Conservation (phyloP, 2,797 vertebrate genomes). For the Takifugu ocellatus region DNA sequence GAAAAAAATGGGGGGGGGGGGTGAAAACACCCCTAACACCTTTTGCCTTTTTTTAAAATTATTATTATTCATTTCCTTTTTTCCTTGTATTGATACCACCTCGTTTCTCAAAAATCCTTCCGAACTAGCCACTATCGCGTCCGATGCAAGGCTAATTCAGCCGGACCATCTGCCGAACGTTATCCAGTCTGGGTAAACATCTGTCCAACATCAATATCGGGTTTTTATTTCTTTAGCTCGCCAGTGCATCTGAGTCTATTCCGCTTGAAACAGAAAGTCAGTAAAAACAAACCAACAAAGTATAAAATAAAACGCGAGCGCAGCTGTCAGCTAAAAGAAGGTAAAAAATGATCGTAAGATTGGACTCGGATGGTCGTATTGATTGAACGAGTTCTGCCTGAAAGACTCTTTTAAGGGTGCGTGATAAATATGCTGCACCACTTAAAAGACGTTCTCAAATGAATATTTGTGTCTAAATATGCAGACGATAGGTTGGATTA, state of each 20-base stretch:
- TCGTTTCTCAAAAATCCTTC: conserved; percentile 1
- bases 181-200: conserved; percentile 59
- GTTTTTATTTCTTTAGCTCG: conserved; percentile 13
- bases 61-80: too few species aligned
- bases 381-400: too few species aligned
- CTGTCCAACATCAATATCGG: conserved; percentile 56
- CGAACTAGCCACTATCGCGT: background rate
- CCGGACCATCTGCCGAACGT: conserved; percentile 49
- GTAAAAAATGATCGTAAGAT: too few species aligned
- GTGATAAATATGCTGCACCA: too few species aligned
- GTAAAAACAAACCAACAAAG: conserved; percentile 10
- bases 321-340: conserved; percentile 24
- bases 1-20: background rate
- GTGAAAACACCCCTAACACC: too few species aligned
- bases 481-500: conserved; percentile 4
- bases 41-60: too few species aligned
- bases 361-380: too few species aligned
- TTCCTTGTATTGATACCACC: background rate
- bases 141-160: conserved; percentile 27
- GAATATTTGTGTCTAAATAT: background rate
- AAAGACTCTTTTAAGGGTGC: too few species aligned
- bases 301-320: conserved; percentile 24
- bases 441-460: too few species aligned
- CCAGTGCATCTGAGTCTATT: conserved; percentile 36
- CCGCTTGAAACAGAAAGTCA: conserved; percentile 30